Percentiles rank a stretch among this genome's conserved stretches.
phyloP scores from a whole-genome alignment of 2,113 vertebrate species.

The Pseudorectes ferrugineus region DNA sequence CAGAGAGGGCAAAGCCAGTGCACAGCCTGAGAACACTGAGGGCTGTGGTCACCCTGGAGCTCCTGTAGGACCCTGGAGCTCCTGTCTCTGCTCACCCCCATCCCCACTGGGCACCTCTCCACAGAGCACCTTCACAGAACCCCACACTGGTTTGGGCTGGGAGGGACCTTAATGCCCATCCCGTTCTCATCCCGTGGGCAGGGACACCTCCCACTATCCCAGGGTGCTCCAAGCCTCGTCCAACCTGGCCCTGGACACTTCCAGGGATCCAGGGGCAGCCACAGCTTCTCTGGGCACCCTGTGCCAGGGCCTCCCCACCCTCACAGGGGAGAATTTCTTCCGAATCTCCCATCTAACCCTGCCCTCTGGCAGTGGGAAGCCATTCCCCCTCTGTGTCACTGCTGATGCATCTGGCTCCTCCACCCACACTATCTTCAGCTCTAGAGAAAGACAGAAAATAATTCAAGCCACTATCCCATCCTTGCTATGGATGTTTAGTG shows the following conservation, averaged over 20 bases:
- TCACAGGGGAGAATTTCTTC: fast-evolving
- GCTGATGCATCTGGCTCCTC: not conserved
- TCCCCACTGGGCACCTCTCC: not conserved
- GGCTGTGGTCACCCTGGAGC: not conserved
- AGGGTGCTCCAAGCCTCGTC: not conserved
- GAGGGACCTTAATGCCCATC: fast-evolving
- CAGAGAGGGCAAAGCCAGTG: fast-evolving
- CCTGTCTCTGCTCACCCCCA: not conserved
- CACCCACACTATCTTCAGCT: not conserved
- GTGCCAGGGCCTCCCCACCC: not conserved
- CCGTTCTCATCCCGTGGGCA: not conserved
- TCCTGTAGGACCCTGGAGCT: fast-evolving
- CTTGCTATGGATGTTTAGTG: fast-evolving
- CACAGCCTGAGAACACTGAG: fast-evolving
- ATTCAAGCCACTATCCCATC: fast-evolving
- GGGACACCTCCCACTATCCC: not conserved
- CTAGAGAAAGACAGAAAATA: fast-evolving
- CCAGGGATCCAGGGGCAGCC: not conserved
- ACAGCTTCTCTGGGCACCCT: not conserved
- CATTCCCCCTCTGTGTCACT: not conserved
- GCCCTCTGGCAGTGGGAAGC: not conserved
- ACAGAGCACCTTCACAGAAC: not conserved
- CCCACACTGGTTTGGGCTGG: not conserved
- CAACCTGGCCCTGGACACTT: not conserved
- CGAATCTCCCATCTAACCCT: fast-evolving